Evolutionary conservation across 2,888 invertebrate genomes (phyloP).

Genomic region (Cerastis leucographa): DNA sequence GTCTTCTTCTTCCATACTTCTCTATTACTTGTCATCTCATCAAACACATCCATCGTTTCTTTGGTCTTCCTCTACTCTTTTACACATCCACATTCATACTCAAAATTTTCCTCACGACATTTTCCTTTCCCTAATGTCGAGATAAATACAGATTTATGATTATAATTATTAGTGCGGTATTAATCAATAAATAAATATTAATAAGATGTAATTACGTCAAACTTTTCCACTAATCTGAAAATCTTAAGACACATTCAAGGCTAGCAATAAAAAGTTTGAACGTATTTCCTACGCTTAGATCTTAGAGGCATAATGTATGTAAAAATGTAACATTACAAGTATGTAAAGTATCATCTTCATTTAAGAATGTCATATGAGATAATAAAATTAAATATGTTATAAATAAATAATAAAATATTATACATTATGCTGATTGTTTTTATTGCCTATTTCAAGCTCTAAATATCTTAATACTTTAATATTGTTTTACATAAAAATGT

Average conservation of each 20-base stretch:
- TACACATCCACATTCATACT: no score
- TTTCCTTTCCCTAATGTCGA: no score
- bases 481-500: conserved; percentile 47
- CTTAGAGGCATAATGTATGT: conserved; percentile 44
- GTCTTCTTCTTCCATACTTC: no score
- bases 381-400: conserved; percentile 51
- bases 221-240: conserved; percentile 27
- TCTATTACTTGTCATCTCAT: no score
- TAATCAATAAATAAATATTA: not conserved
- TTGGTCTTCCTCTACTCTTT: no score
- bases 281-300: conserved; percentile 8
- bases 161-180: not conserved
- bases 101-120: no score
- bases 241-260: conserved; percentile 33
- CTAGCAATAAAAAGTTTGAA: conserved; percentile 12
- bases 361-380: conserved; percentile 45
- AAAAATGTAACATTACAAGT: conserved; percentile 59
- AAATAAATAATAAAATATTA: conserved; percentile 56
- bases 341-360: conserved; percentile 54
- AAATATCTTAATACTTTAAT: conserved; percentile 59
- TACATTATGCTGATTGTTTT: conserved; percentile 61
- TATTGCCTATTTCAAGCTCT: conserved; percentile 55
- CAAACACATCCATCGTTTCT: no score
- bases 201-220: not conserved
- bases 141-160: no score